Conservation (phyloP, 2,888 invertebrate genomes). For the Elegia similella region DNA sequence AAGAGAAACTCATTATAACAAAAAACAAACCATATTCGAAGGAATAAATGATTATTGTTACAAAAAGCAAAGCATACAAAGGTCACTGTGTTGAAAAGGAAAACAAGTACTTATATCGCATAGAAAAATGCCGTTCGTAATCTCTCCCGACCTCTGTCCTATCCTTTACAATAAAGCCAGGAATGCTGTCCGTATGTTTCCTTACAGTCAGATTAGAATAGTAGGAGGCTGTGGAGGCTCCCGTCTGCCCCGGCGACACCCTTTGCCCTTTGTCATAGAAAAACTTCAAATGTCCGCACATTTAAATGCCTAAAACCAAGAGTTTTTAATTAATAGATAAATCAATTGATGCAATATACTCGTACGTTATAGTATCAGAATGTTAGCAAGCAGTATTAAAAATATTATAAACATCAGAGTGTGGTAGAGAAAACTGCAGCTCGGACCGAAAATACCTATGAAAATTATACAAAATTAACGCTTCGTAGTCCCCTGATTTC, state of each 20-base stretch:
- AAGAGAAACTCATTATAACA: no score
- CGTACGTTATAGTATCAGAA: no score
- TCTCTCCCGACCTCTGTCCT: not conserved
- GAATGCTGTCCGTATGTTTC: conserved; percentile 14
- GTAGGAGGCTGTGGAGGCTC: conserved; percentile 39
- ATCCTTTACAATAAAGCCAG: conserved; percentile 3
- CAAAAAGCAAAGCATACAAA: not conserved
- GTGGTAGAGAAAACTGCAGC: no score
- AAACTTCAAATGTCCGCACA: conserved; percentile 15
- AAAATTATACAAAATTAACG: no score
- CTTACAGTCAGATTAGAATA: conserved; percentile 45
- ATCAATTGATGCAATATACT: no score
- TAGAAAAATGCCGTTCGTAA: not conserved
- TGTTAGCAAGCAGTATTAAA: no score
- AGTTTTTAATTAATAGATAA: no score
- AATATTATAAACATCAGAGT: no score
- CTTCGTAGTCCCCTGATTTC: no score
- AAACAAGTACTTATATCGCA: not conserved
- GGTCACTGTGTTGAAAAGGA: not conserved
- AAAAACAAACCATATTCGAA: not conserved
- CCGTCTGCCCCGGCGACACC: conserved; percentile 46
- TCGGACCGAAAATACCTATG: no score
- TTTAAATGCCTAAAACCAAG: not conserved
- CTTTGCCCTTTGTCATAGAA: conserved; percentile 55
- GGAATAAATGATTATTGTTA: no score